Evolutionary conservation across 2,888 invertebrate species (phyloP).

Genomic region (Ectemnius lituratus): DNA sequence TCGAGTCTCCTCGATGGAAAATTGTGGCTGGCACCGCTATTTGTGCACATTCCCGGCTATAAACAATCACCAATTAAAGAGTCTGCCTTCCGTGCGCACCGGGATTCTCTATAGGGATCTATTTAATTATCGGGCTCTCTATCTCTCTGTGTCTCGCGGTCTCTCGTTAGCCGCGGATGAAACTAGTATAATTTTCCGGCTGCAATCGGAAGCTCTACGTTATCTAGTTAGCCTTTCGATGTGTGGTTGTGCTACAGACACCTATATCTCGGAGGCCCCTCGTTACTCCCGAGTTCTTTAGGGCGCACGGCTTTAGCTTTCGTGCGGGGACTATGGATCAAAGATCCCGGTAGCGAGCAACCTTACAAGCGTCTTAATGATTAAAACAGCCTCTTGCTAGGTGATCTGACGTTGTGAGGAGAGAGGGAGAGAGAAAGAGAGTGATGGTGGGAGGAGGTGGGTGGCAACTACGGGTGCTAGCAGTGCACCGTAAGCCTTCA

Average conservation of each 20-base stretch:
- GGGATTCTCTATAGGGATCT: background rate
- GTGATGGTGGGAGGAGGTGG: too few species aligned
- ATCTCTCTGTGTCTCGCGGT: too few species aligned
- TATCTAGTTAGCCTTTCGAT: constrained; percentile 15
- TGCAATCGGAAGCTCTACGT: background rate
- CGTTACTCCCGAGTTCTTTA: constrained; percentile 1
- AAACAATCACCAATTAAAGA: constrained; percentile 4
- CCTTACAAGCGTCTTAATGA: constrained; percentile 47
- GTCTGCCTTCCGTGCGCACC: background rate
- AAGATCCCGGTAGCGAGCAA: constrained; percentile 42
- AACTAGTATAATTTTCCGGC: too few species aligned
- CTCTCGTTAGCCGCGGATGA: too few species aligned
- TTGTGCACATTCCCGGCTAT: background rate
- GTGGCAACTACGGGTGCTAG: too few species aligned
- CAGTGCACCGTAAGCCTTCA: constrained; percentile 25
- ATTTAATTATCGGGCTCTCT: background rate
- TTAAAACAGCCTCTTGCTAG: constrained; percentile 35
- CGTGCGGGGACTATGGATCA: constrained; percentile 34
- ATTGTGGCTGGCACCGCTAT: constrained; percentile 19
- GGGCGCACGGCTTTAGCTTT: constrained; percentile 22
- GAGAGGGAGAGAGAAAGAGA: too few species aligned
- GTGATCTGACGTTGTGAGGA: too few species aligned
- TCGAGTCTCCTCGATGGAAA: constrained; percentile 29
- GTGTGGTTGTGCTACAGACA: background rate
- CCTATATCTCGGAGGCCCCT: background rate